phyloP scores from a whole-genome alignment of 2,797 vertebrate genomes.

The Cetoscarus ocellatus region DNA sequence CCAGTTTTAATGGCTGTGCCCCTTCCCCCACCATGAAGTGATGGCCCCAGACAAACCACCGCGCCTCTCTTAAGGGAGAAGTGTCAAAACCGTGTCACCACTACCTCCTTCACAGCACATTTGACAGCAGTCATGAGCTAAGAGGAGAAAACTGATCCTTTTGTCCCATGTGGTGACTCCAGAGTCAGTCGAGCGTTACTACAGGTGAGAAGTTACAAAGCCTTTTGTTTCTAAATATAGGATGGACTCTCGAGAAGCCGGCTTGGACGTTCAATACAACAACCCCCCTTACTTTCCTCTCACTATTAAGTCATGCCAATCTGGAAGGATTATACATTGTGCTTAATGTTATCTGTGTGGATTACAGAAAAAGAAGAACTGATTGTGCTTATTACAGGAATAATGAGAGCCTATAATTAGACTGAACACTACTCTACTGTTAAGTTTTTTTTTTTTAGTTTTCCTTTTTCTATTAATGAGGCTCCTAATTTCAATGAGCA shows the following conservation, averaged over 20 bases:
- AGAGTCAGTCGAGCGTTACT: constrained; percentile 35
- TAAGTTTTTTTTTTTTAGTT: constrained; percentile 11
- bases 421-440: constrained; percentile 33
- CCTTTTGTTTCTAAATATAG: constrained; percentile 2
- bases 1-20: constrained; percentile 77
- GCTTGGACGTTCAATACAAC: constrained; percentile 20
- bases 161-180: constrained; percentile 22
- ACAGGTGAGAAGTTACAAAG: constrained; percentile 10
- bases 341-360: constrained; percentile 59
- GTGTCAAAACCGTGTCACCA: constrained; percentile 65
- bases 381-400: constrained; percentile 35
- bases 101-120: constrained; percentile 36
- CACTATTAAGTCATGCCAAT: constrained; percentile 46
- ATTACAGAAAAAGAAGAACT: constrained; percentile 54
- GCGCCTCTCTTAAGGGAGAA: constrained; percentile 74
- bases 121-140: constrained; percentile 50
- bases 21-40: constrained; percentile 75
- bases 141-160: constrained; percentile 31
- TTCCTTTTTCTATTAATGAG: constrained; percentile 20
- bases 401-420: constrained; percentile 56
- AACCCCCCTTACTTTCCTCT: constrained; percentile 46
- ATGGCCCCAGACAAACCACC: constrained; percentile 69
- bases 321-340: constrained; percentile 45
- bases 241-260: constrained; percentile 9
- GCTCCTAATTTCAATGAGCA: constrained; percentile 20